Base-by-base conservation (phyloP, 2,797 vertebrate genomes). In the Poecile montanus region DNA sequence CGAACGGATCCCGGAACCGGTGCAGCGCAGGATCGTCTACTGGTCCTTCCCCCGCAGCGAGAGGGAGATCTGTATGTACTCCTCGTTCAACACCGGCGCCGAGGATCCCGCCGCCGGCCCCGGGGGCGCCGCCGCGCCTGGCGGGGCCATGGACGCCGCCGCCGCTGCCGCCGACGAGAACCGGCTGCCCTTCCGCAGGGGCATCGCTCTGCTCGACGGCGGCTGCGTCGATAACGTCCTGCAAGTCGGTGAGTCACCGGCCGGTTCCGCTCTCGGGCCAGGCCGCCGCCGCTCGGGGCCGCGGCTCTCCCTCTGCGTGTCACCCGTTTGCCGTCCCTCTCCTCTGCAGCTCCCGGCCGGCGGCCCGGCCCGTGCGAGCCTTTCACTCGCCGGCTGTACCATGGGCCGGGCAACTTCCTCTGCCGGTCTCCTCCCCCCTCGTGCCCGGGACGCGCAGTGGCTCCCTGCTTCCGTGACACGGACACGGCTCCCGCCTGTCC, bases 11-110 rank as follows among this genome's bases (percentile, higher is more conserved):
- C 99, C 99, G 76, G 99, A 99, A 97, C 99, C 99, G 45, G 99
- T 99, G 57, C 99, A 99, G 97, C 98, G 99, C 87, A 98, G 99
- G 97, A 99, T 99, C 97, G 99, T 99, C 61, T 99, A 99, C 97
- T 99, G 99, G 99, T 99, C 99, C 29, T 99, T 99, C 88, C 99
- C 99, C 77, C 98, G 99, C 97, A 99, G 99, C 96, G 99, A 99
- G 95, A 97, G 98, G 95, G 99, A 99, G 96, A 99, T 99, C 97
- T 99, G 99, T 97, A 99, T 99, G 99, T 99, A 99, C 94, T 99
- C 99, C 82, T 99, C 99, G 96, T 99, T 99, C 98, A 99, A 98
- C 97, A 98, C 98, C 45, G 98, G 98, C 94, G 98, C 98, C 21
- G 98, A 98, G 74, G 98, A 99, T 96, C 72, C 94, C 70, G 97